Evolutionary conservation across 1,140 invertebrate species (phyloP), one percentile per base, ranked within the genome.

Genomic region (Pachypsylla venusta): DNA sequence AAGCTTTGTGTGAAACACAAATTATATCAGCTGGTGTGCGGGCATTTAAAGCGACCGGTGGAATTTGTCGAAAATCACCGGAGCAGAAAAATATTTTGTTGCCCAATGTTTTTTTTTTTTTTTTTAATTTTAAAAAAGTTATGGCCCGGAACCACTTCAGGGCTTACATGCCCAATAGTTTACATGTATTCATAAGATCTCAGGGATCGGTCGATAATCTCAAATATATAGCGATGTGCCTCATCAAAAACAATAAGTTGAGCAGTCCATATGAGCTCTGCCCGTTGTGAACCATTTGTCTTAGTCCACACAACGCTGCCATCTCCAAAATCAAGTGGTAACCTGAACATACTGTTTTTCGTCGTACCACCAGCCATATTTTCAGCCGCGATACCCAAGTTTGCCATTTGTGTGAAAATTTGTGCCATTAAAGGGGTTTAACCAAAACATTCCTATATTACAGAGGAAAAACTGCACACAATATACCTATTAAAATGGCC

Each of bases 231-330:
- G 26, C 54, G 22, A n/a, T 61, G 64, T 1, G 65, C 67, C 60
- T 70, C 69, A 55, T 69, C 67, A 63, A 64, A 69, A 25, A 70
- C 60, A 19, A 68, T 66, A 39, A 70, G 25, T 53, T 59, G 42
- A 16, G 59, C 56, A 16, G 61, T 62, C 61, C 58, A 30, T 25
- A 60, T 48, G 12, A 57, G 30, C 53, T 61, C 25, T 20, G 64
- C 55, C 16, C 58, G 24, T 22, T 57, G 25, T 7, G 30, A 35
- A 35, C 30, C 30, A n/a, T 35, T 35, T 7, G 30, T 35, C n/a
- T n/a, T n/a, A n/a, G n/a, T n/a, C n/a, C n/a, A n/a, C n/a, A n/a
- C n/a, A n/a, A n/a, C n/a, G n/a, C n/a, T n/a, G n/a, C n/a, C n/a
- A n/a, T n/a, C n/a, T n/a, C n/a, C n/a, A n/a, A n/a, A n/a, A n/a